phyloP scores from a whole-genome alignment of 2,113 vertebrate species.

The Eolophus roseicapilla region DNA sequence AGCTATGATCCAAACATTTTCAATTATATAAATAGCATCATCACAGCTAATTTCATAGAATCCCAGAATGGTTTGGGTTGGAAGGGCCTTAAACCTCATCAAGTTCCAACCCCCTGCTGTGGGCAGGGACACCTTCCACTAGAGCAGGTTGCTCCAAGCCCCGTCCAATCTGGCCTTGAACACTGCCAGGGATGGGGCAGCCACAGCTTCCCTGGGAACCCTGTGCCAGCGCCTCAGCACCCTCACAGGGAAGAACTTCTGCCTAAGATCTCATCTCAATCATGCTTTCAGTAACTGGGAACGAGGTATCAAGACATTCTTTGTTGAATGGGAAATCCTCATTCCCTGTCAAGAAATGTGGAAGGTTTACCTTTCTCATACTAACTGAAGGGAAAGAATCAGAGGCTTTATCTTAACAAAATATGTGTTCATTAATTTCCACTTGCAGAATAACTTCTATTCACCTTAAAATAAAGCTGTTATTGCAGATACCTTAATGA shows the following conservation, averaged over 20 bases:
- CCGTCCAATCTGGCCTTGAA: neutral
- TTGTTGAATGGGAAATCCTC: neutral
- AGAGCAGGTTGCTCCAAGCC: neutral
- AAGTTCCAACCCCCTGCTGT: neutral
- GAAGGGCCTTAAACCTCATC: neutral
- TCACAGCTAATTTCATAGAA: neutral
- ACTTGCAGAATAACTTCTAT: neutral
- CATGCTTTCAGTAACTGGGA: neutral
- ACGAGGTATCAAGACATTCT: neutral
- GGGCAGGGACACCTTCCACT: neutral
- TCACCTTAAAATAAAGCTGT: neutral
- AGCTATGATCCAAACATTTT: neutral
- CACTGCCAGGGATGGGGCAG: neutral
- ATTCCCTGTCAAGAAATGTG: neutral
- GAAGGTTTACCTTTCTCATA: neutral
- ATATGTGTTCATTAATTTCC: neutral
- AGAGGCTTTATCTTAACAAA: neutral
- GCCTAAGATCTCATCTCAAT: neutral
- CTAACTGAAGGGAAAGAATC: neutral
- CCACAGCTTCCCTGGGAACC: neutral
- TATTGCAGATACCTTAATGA: neutral
- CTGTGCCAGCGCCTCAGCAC: no score
- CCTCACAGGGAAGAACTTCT: neutral
- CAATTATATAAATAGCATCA: neutral
- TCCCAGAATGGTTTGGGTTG: neutral